A percentile compares a stretch with the other conserved stretches of the same genome.
These are phyloP conservation scores for Hafferia zeledoni DNA, from an alignment of 2,797 vertebrate species.

Conservation along the genomic window DNA sequence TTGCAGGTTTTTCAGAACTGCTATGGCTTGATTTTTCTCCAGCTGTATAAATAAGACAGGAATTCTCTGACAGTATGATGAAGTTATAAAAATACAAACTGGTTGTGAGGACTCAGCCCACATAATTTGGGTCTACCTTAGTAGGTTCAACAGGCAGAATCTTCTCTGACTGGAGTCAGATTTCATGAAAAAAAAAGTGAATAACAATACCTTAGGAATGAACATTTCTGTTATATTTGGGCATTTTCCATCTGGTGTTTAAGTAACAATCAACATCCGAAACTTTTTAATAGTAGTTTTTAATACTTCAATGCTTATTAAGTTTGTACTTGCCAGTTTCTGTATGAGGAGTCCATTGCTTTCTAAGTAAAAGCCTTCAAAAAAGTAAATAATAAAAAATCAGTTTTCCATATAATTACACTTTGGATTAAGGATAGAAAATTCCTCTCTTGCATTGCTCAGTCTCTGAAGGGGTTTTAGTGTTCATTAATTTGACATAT, in stretches of 20 bases:
- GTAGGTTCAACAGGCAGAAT: background rate
- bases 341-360: background rate
- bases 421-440: background rate
- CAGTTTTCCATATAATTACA: background rate
- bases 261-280: background rate
- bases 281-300: background rate
- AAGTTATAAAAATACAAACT: background rate
- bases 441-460: background rate
- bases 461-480: background rate
- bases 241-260: background rate
- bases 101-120: background rate
- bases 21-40: background rate
- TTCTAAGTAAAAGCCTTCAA: background rate
- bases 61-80: background rate
- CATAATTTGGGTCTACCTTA: background rate
- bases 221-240: background rate
- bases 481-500: background rate
- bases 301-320: background rate
- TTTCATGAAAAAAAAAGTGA: background rate
- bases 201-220: background rate
- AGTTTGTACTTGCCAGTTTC: background rate
- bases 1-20: background rate
- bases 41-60: constrained; percentile 24
- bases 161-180: background rate
- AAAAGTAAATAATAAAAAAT: background rate